Conservation (phyloP, 2,888 invertebrate genomes). For the Trichopria drosophilae region DNA sequence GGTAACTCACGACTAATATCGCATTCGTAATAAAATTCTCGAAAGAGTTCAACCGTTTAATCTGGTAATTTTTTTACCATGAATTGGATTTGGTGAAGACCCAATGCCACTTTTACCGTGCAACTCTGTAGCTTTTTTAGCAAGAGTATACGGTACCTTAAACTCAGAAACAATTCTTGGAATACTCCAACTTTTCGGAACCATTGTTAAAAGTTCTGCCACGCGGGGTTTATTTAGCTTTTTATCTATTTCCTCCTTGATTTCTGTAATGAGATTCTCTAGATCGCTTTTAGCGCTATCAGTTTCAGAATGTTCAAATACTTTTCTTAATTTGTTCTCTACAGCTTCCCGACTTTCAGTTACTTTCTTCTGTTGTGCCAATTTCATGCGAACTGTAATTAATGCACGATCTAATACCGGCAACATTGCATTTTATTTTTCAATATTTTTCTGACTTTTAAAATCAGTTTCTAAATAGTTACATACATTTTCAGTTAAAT, state of each 20-base stretch:
- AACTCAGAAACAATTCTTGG: neutral
- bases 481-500: no score
- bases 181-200: slow-evolving; percentile 2
- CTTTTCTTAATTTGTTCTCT: no score
- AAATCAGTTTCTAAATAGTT: no score
- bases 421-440: no score
- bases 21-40: neutral
- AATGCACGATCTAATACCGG: no score
- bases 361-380: no score
- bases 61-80: slow-evolving; percentile 2
- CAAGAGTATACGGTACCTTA: slow-evolving; percentile 1
- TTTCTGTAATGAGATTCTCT: neutral
- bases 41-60: neutral
- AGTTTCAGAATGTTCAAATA: no score
- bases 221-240: neutral
- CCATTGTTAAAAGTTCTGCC: slow-evolving; percentile 6
- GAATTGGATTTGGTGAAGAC: slow-evolving; percentile 2
- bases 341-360: no score
- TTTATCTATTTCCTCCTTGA: neutral
- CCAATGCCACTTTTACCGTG: neutral
- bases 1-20: slow-evolving; percentile 4
- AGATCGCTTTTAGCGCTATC: no score
- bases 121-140: slow-evolving; percentile 2
- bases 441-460: no score
- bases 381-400: no score